These are phyloP conservation scores for Rana temporaria DNA, from an alignment of 2,113 vertebrate genomes.

Conservation along the genomic window DNA sequence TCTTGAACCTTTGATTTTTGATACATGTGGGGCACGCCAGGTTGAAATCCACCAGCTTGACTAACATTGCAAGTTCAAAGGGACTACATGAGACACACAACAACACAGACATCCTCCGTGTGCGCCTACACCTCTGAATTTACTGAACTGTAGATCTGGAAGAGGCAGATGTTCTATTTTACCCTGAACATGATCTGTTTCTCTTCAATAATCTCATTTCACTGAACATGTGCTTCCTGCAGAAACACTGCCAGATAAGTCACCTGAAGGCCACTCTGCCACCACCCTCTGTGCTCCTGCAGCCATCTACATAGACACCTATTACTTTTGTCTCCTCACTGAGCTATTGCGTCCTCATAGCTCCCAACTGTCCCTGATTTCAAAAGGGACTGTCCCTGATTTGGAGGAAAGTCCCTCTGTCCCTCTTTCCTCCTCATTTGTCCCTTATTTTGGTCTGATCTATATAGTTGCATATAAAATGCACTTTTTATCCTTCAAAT, in stretches of 20 bases:
- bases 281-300: not conserved
- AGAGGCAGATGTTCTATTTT: constrained; percentile 21
- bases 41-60: not conserved
- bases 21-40: not conserved
- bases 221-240: constrained; percentile 41
- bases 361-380: no score
- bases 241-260: constrained; percentile 16
- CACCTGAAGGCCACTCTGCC: constrained; percentile 20
- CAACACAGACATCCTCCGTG: constrained; percentile 4
- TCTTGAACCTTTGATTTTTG: no score
- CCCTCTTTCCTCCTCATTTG: no score
- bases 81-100: not conserved
- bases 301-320: constrained; percentile 19
- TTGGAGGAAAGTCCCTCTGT: no score
- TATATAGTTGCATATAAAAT: no score
- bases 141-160: constrained; percentile 15
- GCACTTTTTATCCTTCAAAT: no score
- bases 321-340: not conserved
- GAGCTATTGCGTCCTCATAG: not conserved
- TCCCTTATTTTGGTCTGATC: no score
- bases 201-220: constrained; percentile 39
- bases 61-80: constrained; percentile 8
- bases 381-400: no score
- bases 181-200: constrained; percentile 23
- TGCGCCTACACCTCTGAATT: constrained; percentile 6